These are phyloP conservation scores for Leptothorax acervorum DNA, from an alignment of 2,888 invertebrate genomes.

Conservation along the genomic window DNA sequence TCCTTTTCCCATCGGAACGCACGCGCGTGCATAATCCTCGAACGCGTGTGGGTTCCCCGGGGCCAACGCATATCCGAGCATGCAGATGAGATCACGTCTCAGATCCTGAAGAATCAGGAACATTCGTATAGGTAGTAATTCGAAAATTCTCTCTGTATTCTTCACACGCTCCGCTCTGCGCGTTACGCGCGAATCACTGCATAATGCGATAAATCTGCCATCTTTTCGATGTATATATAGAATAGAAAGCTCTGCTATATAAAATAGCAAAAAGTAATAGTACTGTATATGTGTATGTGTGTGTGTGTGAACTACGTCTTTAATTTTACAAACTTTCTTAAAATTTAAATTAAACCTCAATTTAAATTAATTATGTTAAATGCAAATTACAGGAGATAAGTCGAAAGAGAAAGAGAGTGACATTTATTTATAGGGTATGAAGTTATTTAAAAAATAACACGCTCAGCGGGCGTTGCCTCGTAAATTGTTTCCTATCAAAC, in stretches of 20 bases:
- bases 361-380: neutral
- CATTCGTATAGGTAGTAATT: conserved; percentile 54
- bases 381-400: neutral
- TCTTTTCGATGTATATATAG: neutral
- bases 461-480: conserved; percentile 16
- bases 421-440: conserved; percentile 29
- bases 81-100: conserved; percentile 75
- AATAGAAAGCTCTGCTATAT: neutral
- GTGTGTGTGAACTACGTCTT: neutral
- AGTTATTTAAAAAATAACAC: conserved; percentile 28
- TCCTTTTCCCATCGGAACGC: conserved; percentile 49
- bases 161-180: conserved; percentile 4
- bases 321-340: neutral
- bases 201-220: neutral
- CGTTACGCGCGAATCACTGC: conserved; percentile 26
- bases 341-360: neutral
- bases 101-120: conserved; percentile 61
- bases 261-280: neutral
- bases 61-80: conserved; percentile 60
- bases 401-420: neutral
- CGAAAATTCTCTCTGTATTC: conserved; percentile 48
- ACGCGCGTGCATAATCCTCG: conserved; percentile 62
- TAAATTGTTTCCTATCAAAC: conserved; percentile 30
- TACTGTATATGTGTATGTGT: neutral
- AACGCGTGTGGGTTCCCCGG: conserved; percentile 62